Evolutionary conservation across 2,888 invertebrate genomes (phyloP), one percentile per base, ranked within the genome.

Genomic region (Anarsia innoxiella): DNA sequence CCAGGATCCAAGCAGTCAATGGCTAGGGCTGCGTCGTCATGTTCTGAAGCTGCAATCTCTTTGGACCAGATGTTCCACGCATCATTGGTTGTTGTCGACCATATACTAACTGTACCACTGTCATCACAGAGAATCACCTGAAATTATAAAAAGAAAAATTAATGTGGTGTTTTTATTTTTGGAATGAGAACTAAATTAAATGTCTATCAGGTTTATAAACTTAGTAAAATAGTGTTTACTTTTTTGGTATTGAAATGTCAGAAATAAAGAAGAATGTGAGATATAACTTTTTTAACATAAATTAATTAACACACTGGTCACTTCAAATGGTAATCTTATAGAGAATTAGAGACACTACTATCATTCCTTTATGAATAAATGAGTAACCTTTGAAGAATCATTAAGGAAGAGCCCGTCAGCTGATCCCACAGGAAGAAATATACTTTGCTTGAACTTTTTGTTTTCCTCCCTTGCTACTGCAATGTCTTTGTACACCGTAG

Each of bases 81-180:
- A 45, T 66, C 64, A 41, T 66, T 59, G 15, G 53, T 14, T 12
- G 11, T 3, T 19, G 35, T 14, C 9, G 14, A 12, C 80, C 80
- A 86, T 12, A 86, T 49, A 43, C 75, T 76, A 0, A 86, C 44
- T 33, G 76, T 60, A 26, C 86, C 86, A 63, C 53, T 73, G 40
- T 86, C 86, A 53, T 85, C 84, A 69, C 79, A 74, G 33, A 83
- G 39, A 37, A 85, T 51, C n/a, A 84, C 62, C 86, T 86, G 29
- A 2, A 50, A 13, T 35, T 13, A 19, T 19, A 19, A 19, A 19
- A 19, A 5, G 19, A 19, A n/a, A n/a, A n/a, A n/a, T n/a, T n/a
- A n/a, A n/a, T n/a, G n/a, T n/a, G n/a, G n/a, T n/a, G n/a, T n/a
- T n/a, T n/a, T n/a, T n/a, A n/a, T n/a, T n/a, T n/a, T n/a, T n/a